phyloP scores from a whole-genome alignment of 2,888 invertebrate genomes.

The Timema podura region DNA sequence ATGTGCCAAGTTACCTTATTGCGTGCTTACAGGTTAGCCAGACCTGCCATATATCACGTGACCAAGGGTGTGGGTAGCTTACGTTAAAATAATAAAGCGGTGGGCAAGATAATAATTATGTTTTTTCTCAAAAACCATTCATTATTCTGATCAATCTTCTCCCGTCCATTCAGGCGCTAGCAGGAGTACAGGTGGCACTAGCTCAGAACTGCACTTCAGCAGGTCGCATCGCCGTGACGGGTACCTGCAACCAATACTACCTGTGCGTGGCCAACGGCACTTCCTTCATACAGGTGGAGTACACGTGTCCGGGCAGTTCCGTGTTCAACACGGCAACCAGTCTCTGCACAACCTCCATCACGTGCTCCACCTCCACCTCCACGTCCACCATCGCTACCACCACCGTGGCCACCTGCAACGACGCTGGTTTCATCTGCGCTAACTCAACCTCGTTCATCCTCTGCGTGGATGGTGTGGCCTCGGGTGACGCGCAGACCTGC shows the following conservation, averaged over 20 bases:
- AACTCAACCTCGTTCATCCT: not conserved
- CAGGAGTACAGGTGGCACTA: no score
- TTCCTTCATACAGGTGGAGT: not conserved
- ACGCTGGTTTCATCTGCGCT: slow-evolving; percentile 6
- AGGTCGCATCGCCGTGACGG: not conserved
- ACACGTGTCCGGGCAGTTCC: not conserved
- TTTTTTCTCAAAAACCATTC: no score
- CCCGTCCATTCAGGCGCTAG: no score
- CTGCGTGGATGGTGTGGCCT: slow-evolving; percentile 9
- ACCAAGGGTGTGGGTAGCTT: no score
- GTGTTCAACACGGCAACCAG: slow-evolving; percentile 8
- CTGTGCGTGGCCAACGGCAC: not conserved
- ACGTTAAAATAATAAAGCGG: no score
- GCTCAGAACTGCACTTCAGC: not conserved
- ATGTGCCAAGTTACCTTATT: no score
- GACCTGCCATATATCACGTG: no score
- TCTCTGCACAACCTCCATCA: not conserved
- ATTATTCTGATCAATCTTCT: no score
- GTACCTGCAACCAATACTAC: not conserved
- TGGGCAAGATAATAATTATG: no score
- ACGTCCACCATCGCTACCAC: not conserved
- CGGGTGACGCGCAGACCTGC: not conserved
- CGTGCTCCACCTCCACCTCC: not conserved
- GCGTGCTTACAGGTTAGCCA: no score
- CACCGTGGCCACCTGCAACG: slow-evolving; percentile 1